Base-by-base conservation (phyloP, 2,113 vertebrate species). In the Notothenia rossii region DNA sequence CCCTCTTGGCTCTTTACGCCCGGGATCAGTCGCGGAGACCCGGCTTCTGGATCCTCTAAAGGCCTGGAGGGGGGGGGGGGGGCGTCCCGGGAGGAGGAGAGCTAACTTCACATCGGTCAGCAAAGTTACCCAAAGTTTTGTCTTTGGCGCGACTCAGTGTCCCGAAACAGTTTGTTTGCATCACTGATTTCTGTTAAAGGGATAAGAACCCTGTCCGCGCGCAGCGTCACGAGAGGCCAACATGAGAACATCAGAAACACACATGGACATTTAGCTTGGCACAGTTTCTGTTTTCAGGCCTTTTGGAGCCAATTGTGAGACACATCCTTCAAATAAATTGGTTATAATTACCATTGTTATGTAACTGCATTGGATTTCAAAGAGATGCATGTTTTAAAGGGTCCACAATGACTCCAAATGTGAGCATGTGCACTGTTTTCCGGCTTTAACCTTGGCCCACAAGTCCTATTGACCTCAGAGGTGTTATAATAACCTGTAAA, bases 131-230 rank as follows among this genome's bases (percentile, higher is more conserved):
- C 81, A 88, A 89, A 93, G 84, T 93, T 94, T 92, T 91, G 89
- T 93, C 84, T 94, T 94, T 95, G 92, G 92, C 92, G 93, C 90
- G 91, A 86, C 82, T 87, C 88, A 49, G 84, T 72, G 84, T 88
- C 90, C 82, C 77, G 89, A 90, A 91, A 91, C 84, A 89, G 91
- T 91, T 91, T 89, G 86, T 94, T 92, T 90, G 90, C 91, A 92
- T 92, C 90, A 93, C 81, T 80, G 90, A 82, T 83, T 90, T 84
- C 89, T 84, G 90, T 94, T 92, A 94, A 94, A 95, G 93, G 91
- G 89, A 86, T 91, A 93, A 81, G 73, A 85, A 91, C 92, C 91
- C 86, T 81, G 86, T 85, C 79, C 86, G 89, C 92, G 72, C 85
- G 89, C 89, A 90, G 93, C 86, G 90, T 91, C 90, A 86, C 87